Percentiles rank a stretch among this genome's conserved stretches.
Evolutionary conservation across 2,888 invertebrate species (phyloP).

Genomic region (Phytoseiulus persimilis): DNA sequence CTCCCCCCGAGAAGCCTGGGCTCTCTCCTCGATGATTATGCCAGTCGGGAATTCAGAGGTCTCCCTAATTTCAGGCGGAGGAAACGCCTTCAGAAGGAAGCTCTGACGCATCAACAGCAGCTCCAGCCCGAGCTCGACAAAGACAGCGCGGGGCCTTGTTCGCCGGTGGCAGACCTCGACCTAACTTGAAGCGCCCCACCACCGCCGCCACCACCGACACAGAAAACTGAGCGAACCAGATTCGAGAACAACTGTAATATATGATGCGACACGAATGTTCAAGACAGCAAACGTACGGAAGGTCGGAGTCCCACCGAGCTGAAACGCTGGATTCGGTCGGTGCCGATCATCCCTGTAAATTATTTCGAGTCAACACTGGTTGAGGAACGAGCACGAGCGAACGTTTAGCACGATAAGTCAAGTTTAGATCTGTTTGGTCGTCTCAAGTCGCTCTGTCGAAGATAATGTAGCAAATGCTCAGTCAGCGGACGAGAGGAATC

Average conservation of each 20-base stretch:
- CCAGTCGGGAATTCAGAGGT: not conserved
- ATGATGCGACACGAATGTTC: not conserved
- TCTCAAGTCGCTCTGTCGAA: not conserved
- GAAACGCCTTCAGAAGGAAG: not conserved
- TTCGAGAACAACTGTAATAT: not conserved
- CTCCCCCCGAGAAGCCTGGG: not conserved
- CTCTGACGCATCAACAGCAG: not conserved
- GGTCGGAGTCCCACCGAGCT: not conserved
- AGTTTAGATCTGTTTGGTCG: not conserved
- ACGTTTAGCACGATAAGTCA: not conserved
- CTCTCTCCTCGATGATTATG: not conserved
- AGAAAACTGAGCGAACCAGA: not conserved
- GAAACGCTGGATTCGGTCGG: not conserved
- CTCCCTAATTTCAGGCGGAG: not conserved
- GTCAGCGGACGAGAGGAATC: not conserved
- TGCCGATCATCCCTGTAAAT: not conserved
- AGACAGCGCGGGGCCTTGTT: constrained; percentile 19
- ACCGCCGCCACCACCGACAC: not conserved
- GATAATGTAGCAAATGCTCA: not conserved
- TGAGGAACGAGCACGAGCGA: not conserved
- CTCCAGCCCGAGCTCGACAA: constrained; percentile 15
- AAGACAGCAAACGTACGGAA: not conserved
- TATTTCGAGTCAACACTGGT: not conserved
- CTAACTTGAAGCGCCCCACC: not conserved
- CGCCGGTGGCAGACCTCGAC: constrained; percentile 19